Conservation (phyloP, 2,888 invertebrate species). For the Tenthredo mesomela region DNA sequence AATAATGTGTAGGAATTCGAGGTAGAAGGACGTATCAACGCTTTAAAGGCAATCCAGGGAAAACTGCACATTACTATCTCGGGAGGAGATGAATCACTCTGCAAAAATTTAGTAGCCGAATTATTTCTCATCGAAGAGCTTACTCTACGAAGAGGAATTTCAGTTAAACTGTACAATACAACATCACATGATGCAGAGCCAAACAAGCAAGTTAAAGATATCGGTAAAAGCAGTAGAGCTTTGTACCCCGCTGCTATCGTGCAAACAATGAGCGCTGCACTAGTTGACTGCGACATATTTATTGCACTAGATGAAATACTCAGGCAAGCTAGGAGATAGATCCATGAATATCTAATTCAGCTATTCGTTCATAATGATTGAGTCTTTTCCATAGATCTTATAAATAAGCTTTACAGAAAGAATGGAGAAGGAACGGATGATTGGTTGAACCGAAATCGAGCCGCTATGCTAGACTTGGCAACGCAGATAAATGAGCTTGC, state of each 20-base stretch:
- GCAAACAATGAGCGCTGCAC: constrained; percentile 77
- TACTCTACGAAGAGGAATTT: constrained; percentile 62
- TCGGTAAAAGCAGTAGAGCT: constrained; percentile 56
- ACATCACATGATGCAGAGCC: constrained; percentile 64
- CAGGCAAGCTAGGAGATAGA: constrained; percentile 60
- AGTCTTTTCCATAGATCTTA: constrained; percentile 74
- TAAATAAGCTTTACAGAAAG: constrained; percentile 66
- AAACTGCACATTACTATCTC: constrained; percentile 65
- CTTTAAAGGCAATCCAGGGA: constrained; percentile 49
- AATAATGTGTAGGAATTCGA: constrained; percentile 50
- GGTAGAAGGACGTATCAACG: constrained; percentile 51
- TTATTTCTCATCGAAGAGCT: constrained; percentile 65
- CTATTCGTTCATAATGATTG: neutral
- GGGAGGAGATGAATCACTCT: constrained; percentile 66
- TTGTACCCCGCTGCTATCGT: constrained; percentile 74
- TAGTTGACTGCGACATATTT: constrained; percentile 79
- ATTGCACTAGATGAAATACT: constrained; percentile 79
- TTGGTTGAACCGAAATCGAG: constrained; percentile 71
- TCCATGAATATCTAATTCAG: neutral
- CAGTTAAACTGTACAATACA: constrained; percentile 69
- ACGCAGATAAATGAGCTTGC: constrained; percentile 79
- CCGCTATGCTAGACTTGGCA: constrained; percentile 77
- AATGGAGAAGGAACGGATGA: constrained; percentile 64
- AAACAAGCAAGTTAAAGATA: constrained; percentile 61
- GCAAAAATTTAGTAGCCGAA: constrained; percentile 68